Percentiles rank a stretch among this genome's conserved stretches.
Evolutionary conservation across 2,797 vertebrate species (phyloP).

Genomic region (Halcyon smyrnensis): DNA sequence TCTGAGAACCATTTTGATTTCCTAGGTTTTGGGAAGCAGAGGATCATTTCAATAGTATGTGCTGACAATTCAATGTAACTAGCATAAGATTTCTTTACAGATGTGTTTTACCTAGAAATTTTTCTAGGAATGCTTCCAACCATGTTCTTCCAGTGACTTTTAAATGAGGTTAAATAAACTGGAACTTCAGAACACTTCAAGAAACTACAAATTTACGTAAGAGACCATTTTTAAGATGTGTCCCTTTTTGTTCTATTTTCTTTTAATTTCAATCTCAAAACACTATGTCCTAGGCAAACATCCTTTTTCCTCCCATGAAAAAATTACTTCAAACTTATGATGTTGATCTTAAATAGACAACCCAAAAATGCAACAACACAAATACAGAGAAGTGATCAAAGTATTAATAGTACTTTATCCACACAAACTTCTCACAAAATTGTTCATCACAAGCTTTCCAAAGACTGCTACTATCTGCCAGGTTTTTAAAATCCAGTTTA

Average conservation of each 20-base stretch:
- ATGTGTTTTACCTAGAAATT: not conserved
- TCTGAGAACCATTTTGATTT: not conserved
- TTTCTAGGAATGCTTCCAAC: not conserved
- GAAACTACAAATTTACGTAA: not conserved
- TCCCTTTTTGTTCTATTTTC: not conserved
- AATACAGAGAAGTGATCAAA: not conserved
- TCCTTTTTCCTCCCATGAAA: not conserved
- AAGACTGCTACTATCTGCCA: not conserved
- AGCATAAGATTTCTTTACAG: not conserved
- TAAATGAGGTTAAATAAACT: not conserved
- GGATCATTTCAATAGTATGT: not conserved
- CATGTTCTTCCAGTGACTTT: not conserved
- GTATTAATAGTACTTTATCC: not conserved
- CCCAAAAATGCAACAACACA: not conserved
- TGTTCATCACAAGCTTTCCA: not conserved
- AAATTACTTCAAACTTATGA: not conserved
- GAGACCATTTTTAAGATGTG: not conserved
- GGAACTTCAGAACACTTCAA: not conserved
- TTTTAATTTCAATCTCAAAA: not conserved
- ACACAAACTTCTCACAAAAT: not conserved
- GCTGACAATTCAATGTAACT: not conserved
- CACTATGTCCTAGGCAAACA: not conserved
- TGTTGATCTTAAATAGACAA: not conserved
- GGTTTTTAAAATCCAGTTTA: not conserved
- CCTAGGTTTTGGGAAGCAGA: not conserved